Base-by-base conservation (phyloP, 2,797 vertebrate species). In the Pseudochromis fuscus region DNA sequence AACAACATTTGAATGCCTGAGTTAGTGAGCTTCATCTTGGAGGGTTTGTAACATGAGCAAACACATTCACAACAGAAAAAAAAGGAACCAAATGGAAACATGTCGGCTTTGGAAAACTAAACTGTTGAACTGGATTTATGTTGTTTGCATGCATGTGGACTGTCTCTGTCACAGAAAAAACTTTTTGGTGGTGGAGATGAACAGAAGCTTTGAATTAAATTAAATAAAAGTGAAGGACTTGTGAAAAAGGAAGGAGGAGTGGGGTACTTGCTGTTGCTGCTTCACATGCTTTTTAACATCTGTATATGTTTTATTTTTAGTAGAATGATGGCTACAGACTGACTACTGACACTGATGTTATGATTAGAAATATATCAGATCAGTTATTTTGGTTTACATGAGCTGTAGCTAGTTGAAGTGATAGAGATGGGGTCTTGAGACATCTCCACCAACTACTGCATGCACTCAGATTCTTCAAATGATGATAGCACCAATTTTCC, bases 241-340 rank as follows among this genome's bases (percentile, higher is more conserved):
- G 15, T 46, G 15, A 48, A 37, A 48, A 30, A 58, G 38, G 16
- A 37, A 49, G 4, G 31, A 18, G 2, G 7, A 35, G 11, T 23
- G 28, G 28, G 35, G 19, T 15, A 40, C 81, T 77, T 84, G 75
- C 83, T 81, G 46, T 75, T 86, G 84, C 84, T 86, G 78, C 79
- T 87, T 83, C 73, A 70, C 46, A 60, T 81, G 55, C 30, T 9
- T 12, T 31, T 13, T 2, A 7, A 5, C 4, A 30, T 45, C 19
- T 45, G 8, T 9, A 27, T n/a, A 11, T 21, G 35, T 45, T 51
- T 37, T 23, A 21, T 50, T 57, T 16, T 9, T 24, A 11, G 1
- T 40, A 16, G 16, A 52, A 64, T 40, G 38, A 30, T 30, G n/a
- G 59, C 13, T 18, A 33, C 23, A 62, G 19, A 35, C 5, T 23